Base-by-base conservation (phyloP, 2,113 vertebrate species). In the Kryptolebias marmoratus region DNA sequence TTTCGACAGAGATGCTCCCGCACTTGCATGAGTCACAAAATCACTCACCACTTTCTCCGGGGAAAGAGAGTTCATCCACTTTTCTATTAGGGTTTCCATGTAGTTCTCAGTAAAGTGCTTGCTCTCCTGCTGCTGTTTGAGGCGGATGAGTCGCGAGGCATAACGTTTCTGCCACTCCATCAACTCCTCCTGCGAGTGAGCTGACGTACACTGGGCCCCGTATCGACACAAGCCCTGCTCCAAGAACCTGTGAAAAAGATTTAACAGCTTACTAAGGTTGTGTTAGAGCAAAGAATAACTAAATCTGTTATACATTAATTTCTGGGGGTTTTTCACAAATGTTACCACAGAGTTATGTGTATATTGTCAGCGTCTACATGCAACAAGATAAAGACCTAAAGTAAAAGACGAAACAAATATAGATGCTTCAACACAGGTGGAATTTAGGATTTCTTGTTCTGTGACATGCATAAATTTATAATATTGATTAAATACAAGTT, bases 31-130 rank as follows among this genome's bases (percentile, higher is more conserved):
- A 14, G 55, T 42, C 66, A 73, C 62, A 60, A 52, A 68, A 44
- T 27, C 22, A 64, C 90, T 80, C 92, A 98, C 97, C 95, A 99
- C 98, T 97, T 95, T 98, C 92, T 99, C 97, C 58, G 97, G 98
- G 68, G 95, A 96, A 62, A 99, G 94, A 0, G 97, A 99, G 89
- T 98, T 99, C 96, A 99, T 98, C 98, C 98, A 99, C 91, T 98
- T 99, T 92, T 99, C 98, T 83, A 99, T 99, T 84, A 99, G 93
- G 28, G 95, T 94, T 93, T 99, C 98, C 95, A 98, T 98, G 89
- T 99, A 99, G 91, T 94, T 98, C 91, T 97, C 97, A 0, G 96
- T 96, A 90, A 96, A 97, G 83, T 98, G 96, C 64, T 96, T 97
- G 89, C 94, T 97, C 75, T 98, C 98, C 87, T 96, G 97, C 89